These are phyloP conservation scores for Laspeyria flexula DNA, from an alignment of 2,888 invertebrate genomes.

Conservation along the genomic window DNA sequence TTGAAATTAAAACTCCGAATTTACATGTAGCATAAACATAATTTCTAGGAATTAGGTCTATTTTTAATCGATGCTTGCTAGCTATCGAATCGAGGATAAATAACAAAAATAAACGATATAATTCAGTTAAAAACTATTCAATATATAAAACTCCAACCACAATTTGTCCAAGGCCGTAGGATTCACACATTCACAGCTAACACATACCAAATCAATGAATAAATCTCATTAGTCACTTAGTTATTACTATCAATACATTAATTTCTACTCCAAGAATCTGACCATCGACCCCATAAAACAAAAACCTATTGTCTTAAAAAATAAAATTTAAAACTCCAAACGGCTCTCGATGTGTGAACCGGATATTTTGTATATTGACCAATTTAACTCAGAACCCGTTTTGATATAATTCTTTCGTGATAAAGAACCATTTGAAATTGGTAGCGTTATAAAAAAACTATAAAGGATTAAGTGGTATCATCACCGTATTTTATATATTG, in stretches of 20 bases:
- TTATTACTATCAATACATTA: slow-evolving; percentile 33
- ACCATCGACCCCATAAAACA: slow-evolving; percentile 37
- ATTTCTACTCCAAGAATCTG: slow-evolving; percentile 39
- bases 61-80: too few relatives aligned
- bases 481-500: slow-evolving; percentile 30
- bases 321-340: slow-evolving; percentile 11
- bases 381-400: slow-evolving; percentile 13
- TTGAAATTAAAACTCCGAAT: too few relatives aligned
- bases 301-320: slow-evolving; percentile 45
- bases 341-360: slow-evolving; percentile 24
- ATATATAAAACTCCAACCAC: too few relatives aligned
- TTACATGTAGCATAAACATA: too few relatives aligned
- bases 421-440: slow-evolving; percentile 11
- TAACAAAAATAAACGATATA: too few relatives aligned
- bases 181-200: too few relatives aligned
- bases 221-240: slow-evolving; percentile 53
- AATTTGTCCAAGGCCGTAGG: background rate
- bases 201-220: slow-evolving; percentile 49
- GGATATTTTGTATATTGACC: slow-evolving; percentile 22
- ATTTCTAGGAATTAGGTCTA: too few relatives aligned
- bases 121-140: too few relatives aligned
- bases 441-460: slow-evolving; percentile 30
- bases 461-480: slow-evolving; percentile 39
- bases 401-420: background rate
- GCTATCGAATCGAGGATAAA: too few relatives aligned